Conservation (phyloP, 1,140 invertebrate genomes). For the Chlorops oryzae region DNA sequence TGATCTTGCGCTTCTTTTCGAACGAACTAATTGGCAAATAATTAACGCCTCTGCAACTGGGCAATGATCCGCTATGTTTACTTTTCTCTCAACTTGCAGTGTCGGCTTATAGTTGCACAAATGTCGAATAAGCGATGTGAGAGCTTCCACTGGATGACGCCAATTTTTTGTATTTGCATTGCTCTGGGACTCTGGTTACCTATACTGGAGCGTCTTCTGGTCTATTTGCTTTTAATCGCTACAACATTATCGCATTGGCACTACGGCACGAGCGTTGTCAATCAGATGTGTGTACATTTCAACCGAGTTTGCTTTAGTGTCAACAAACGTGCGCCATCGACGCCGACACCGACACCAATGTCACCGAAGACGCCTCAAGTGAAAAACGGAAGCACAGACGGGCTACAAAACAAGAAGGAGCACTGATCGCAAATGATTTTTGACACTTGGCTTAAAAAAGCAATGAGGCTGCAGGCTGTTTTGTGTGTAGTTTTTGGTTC, state of each 20-base stretch:
- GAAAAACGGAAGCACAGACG: not conserved
- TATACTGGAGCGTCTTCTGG: conserved; percentile 59
- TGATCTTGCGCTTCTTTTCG: too few relatives aligned
- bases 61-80: too few relatives aligned
- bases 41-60: too few relatives aligned
- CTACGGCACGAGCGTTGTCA: conserved; percentile 81
- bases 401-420: not conserved
- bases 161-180: conserved; percentile 57
- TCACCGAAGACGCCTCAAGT: too few relatives aligned
- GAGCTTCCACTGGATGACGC: conserved; percentile 72
- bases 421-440: too few relatives aligned
- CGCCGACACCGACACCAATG: too few relatives aligned
- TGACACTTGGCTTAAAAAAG: too few relatives aligned
- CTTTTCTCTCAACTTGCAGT: conserved; percentile 56
- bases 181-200: conserved; percentile 55
- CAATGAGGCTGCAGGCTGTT: too few relatives aligned
- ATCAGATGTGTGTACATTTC: conserved; percentile 47
- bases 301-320: conserved; percentile 45
- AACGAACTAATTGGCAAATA: too few relatives aligned
- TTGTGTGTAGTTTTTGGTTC: too few relatives aligned
- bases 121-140: conserved; percentile 90
- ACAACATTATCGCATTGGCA: conserved; percentile 76
- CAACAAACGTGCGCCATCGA: conserved; percentile 26
- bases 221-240: conserved; percentile 68
- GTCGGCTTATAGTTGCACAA: conserved; percentile 92